These are phyloP conservation scores for Phenganax subtilis DNA, from an alignment of 92 coral and sea anemone species.

Conservation along the genomic window DNA sequence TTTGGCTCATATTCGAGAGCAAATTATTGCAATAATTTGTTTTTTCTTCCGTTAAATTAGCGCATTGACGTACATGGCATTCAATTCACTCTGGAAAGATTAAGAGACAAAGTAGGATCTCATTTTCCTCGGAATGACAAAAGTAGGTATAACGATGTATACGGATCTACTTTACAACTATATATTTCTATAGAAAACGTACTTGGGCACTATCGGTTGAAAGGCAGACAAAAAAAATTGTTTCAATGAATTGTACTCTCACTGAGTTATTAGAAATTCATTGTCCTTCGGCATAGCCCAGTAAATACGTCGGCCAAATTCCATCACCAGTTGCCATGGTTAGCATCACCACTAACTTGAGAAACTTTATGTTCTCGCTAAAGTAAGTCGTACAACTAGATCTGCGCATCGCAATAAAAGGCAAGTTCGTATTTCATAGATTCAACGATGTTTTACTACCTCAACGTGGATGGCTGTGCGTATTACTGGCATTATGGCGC, in stretches of 20 bases:
- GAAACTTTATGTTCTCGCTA: neutral
- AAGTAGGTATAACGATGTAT: neutral
- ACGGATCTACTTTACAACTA: neutral
- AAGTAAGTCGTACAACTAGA: neutral
- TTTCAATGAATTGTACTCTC: no score
- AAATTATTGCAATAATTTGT: neutral
- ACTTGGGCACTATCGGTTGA: no score
- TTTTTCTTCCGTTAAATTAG: neutral
- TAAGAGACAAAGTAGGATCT: neutral
- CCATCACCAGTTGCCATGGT: no score
- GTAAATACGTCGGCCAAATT: no score
- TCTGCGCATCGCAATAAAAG: no score
- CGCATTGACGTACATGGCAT: constrained; percentile 8
- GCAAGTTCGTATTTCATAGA: neutral
- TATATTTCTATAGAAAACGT: neutral
- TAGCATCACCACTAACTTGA: no score
- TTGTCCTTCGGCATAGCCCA: no score
- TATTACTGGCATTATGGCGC: constrained; percentile 35
- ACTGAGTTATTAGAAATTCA: no score
- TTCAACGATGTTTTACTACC: constrained; percentile 48
- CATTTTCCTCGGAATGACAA: neutral
- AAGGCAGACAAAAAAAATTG: no score
- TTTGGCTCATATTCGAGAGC: no score
- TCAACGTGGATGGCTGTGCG: constrained; percentile 32
- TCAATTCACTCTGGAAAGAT: neutral